These are phyloP conservation scores for Rugalucina vietnamica DNA, from an alignment of 2,888 invertebrate species.

Conservation along the genomic window DNA sequence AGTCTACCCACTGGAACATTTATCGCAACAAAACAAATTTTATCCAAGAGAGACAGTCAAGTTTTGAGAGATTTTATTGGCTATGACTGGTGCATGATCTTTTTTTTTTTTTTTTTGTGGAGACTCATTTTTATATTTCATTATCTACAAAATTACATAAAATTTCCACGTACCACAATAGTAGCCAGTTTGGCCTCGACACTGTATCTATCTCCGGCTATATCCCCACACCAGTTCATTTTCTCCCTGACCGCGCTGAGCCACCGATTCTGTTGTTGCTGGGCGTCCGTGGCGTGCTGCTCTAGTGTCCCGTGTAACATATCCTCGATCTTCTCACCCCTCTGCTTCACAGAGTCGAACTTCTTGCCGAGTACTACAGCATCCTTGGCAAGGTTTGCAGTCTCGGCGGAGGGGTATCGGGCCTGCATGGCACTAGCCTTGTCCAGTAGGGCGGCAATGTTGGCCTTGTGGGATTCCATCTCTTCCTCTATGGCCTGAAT, in stretches of 20 bases:
- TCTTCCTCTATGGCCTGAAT: constrained; percentile 87
- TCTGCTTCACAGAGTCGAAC: constrained; percentile 90
- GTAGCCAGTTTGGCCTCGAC: constrained; percentile 94
- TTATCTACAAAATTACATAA: no score
- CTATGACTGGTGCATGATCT: no score
- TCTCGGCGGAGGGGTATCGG: constrained; percentile 80
- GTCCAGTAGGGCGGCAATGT: constrained; percentile 92
- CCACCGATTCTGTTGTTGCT: constrained; percentile 91
- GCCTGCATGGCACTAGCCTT: constrained; percentile 84
- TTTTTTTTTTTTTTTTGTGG: no score
- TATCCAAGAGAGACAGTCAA: no score
- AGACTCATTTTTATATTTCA: no score
- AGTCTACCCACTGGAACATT: no score
- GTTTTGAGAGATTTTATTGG: no score
- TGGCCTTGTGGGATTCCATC: constrained; percentile 89
- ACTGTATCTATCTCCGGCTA: constrained; percentile 92
- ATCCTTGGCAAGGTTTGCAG: constrained; percentile 79
- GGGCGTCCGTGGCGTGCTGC: constrained; percentile 94
- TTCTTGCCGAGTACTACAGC: constrained; percentile 78
- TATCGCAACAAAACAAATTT: no score
- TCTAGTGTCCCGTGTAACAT: constrained; percentile 91
- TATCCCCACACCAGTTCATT: constrained; percentile 89
- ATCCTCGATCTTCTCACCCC: constrained; percentile 89
- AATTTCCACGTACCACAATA: constrained; percentile 75
- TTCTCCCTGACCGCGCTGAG: constrained; percentile 93